phyloP scores from a whole-genome alignment of 2,888 invertebrate genomes.

The Macaria liturata region DNA sequence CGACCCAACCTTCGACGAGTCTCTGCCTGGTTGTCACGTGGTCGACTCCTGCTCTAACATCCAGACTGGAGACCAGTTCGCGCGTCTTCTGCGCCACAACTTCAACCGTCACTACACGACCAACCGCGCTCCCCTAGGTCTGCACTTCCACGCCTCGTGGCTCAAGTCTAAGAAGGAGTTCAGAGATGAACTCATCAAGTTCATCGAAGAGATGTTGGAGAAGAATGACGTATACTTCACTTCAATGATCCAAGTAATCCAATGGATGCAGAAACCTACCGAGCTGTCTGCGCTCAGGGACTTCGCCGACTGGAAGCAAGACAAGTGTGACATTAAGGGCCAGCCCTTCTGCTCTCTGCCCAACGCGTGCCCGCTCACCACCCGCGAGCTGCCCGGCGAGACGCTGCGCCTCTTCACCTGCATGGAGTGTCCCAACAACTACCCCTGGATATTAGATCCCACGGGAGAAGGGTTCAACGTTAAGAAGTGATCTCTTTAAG shows the following conservation, averaged over 20 bases:
- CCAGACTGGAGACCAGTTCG: slow-evolving; percentile 95
- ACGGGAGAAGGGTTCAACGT: slow-evolving; percentile 96
- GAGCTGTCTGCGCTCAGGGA: slow-evolving; percentile 93
- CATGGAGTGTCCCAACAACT: slow-evolving; percentile 97
- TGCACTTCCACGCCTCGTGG: slow-evolving; percentile 98
- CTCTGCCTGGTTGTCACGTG: slow-evolving; percentile 96
- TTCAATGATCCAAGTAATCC: slow-evolving; percentile 94
- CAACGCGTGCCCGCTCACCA: slow-evolving; percentile 94
- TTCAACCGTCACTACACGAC: slow-evolving; percentile 96
- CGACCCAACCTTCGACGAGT: slow-evolving; percentile 96
- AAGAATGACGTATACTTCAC: slow-evolving; percentile 97
- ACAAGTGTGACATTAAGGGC: slow-evolving; percentile 96
- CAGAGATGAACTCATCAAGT: slow-evolving; percentile 94
- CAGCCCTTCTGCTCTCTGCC: slow-evolving; percentile 96
- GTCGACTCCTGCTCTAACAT: slow-evolving; percentile 97
- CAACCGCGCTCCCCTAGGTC: slow-evolving; percentile 96
- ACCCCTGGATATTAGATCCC: slow-evolving; percentile 97
- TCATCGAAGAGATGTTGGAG: slow-evolving; percentile 95
- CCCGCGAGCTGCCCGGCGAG: slow-evolving; percentile 95
- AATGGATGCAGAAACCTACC: slow-evolving; percentile 98
- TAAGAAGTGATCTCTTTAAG: slow-evolving; percentile 86
- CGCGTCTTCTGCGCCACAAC: slow-evolving; percentile 94
- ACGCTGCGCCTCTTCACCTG: slow-evolving; percentile 96
- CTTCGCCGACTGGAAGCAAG: slow-evolving; percentile 96
- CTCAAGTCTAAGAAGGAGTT: slow-evolving; percentile 96